Conservation (phyloP, 64 coral and sea anemone genomes). For the Orbicella faveolata region DNA sequence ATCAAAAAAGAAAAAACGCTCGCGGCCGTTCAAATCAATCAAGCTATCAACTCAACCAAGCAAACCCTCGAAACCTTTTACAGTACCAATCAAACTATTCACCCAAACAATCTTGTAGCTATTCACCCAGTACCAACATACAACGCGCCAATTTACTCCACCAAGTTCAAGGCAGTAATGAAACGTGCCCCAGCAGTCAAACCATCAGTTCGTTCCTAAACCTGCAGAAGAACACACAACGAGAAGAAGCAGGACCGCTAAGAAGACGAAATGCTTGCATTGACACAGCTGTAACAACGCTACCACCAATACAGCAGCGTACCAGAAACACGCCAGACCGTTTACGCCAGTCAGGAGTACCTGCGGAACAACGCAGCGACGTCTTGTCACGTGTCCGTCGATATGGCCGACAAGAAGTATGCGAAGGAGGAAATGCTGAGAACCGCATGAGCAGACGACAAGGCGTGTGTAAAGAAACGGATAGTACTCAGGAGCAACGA, state of each 20-base stretch:
- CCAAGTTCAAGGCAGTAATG: background rate
- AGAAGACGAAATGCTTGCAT: background rate
- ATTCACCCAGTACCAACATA: background rate
- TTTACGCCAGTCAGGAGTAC: background rate
- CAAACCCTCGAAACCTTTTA: no score
- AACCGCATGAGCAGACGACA: background rate
- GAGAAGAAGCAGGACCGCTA: background rate
- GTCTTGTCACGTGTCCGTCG: background rate
- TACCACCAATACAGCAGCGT: background rate
- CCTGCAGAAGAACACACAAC: background rate
- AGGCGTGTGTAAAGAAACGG: background rate
- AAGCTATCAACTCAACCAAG: no score
- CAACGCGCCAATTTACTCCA: background rate
- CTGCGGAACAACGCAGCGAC: background rate
- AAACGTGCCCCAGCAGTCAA: background rate
- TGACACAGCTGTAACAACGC: background rate
- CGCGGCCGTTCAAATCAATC: no score
- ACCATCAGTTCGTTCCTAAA: background rate
- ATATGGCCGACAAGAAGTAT: background rate
- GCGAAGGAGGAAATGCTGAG: background rate
- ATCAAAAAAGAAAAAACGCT: no score
- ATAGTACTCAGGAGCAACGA: background rate
- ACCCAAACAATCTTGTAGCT: background rate
- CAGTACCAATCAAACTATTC: no score
- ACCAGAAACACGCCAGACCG: background rate